phyloP scores from a whole-genome alignment of 2,113 vertebrate species.

The Ictalurus furcatus region DNA sequence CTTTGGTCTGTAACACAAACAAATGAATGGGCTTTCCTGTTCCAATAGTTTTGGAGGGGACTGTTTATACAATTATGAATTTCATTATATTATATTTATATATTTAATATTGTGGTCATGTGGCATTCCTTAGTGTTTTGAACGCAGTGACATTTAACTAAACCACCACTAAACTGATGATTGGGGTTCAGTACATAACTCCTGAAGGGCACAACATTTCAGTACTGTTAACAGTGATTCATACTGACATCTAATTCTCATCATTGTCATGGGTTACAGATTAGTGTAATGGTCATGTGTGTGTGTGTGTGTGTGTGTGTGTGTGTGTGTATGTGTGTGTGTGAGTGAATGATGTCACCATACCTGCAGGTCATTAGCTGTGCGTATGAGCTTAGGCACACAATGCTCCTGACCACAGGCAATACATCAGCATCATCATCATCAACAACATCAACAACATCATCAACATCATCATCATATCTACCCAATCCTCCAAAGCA shows the following conservation, averaged over 20 bases:
- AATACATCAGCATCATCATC: neutral
- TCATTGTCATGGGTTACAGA: constrained; percentile 18
- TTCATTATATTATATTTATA: neutral
- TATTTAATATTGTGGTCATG: neutral
- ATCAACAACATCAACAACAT: neutral
- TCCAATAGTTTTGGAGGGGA: too few relatives aligned
- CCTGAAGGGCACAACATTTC: neutral
- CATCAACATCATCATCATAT: neutral
- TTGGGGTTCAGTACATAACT: neutral
- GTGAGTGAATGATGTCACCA: constrained; percentile 27
- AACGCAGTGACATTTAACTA: neutral
- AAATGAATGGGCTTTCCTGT: too few relatives aligned
- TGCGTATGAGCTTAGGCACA: neutral
- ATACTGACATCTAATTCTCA: constrained; percentile 18
- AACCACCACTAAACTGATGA: neutral
- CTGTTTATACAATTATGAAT: neutral
- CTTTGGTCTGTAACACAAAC: too few relatives aligned
- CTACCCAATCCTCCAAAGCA: neutral
- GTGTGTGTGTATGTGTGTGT: neutral
- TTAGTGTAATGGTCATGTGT: neutral
- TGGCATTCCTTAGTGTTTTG: neutral
- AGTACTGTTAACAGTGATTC: constrained; percentile 22
- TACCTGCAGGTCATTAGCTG: neutral
- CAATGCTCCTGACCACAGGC: neutral
- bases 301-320: neutral